Conservation (phyloP, 1,140 invertebrate genomes). For the Lysiphlebus fabarum region DNA sequence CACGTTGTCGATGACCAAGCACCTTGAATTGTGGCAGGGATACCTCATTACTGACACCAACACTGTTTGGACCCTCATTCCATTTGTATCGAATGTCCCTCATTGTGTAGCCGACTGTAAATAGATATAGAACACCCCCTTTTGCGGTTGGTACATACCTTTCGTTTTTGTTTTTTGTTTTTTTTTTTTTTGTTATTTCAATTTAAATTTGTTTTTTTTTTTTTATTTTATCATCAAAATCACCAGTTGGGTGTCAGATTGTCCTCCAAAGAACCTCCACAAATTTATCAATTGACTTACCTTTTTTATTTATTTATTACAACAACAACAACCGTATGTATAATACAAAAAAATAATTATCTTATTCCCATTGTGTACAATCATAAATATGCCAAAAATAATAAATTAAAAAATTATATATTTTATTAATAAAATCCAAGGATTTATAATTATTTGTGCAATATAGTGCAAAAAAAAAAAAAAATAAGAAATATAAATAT, state of each 20-base stretch:
- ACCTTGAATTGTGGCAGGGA: conserved; percentile 94
- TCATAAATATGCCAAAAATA: conserved; percentile 1
- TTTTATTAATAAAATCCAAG: too few relatives aligned
- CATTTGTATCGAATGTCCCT: conserved; percentile 94
- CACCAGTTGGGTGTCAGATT: too few relatives aligned
- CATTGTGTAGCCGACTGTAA: conserved; percentile 95
- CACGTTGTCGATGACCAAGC: conserved; percentile 82
- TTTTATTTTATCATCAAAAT: too few relatives aligned
- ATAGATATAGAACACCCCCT: conserved; percentile 63
- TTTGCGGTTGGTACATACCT: conserved; percentile 65
- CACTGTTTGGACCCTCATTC: conserved; percentile 88
- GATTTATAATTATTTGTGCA: conserved; percentile 35
- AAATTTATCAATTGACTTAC: too few relatives aligned
- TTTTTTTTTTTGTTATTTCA: too few relatives aligned
- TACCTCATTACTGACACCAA: conserved; percentile 88
- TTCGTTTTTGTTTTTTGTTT: conserved; percentile 30
- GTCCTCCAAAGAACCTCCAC: too few relatives aligned
- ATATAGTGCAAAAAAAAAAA: conserved; percentile 33
- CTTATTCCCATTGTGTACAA: too few relatives aligned
- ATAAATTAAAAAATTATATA: background rate
- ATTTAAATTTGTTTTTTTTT: too few relatives aligned
- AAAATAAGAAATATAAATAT: conserved; percentile 19
- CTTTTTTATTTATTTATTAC: too few relatives aligned
- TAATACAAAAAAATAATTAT: too few relatives aligned
- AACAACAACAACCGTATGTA: too few relatives aligned